Base-by-base conservation (phyloP, 2,113 vertebrate species). In the Gopherus evgoodei region DNA sequence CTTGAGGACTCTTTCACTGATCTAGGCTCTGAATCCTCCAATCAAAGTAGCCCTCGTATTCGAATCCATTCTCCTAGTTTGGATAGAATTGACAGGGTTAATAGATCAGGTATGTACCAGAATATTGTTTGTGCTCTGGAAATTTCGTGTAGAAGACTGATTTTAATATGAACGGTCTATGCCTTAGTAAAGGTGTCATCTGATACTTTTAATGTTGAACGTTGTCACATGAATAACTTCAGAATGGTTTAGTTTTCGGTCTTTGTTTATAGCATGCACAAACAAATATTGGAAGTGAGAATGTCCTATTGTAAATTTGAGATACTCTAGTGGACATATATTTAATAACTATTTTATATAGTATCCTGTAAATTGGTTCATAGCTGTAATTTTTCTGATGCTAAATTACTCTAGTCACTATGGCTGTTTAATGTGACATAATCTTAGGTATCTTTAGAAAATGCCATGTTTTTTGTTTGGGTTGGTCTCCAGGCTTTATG, bases 51-150 rank as follows among this genome's bases (percentile, higher is more conserved):
- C 92, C 99, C 99, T 89, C 98, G 99, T 25, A 97, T 97, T 92
- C 98, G 98, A 93, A 97, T 99, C 21, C 97, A 98, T 25, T 99
- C 99, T 35, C 98, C 99, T 25, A 99, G 99, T 96, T 97, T 99
- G 98, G 99, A 99, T 97, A 98, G 98, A 97, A 98, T 99, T n/a
- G 99, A 99, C 97, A 98, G 98, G 93, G 98, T 99, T 86, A 98
- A 97, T 93, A 98, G 99, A 98, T 98, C 99, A 99, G 99, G 99
- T 99, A 98, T 3, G 98, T 98, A 80, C 62, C 31, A n/a, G 49
- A 86, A 44, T 83, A 79, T 22, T 89, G 17, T 1, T 0, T 1
- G 1, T 27, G 21, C 89, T 88, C 89, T 47, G 24, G 9, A 56
- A 1, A 49, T 92, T 91, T 84, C 75, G 2, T 27, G 1, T 56